Percentiles rank a stretch among this genome's conserved stretches.
Conservation (phyloP, 1,140 invertebrate genomes). For the Ceratina australensis region DNA sequence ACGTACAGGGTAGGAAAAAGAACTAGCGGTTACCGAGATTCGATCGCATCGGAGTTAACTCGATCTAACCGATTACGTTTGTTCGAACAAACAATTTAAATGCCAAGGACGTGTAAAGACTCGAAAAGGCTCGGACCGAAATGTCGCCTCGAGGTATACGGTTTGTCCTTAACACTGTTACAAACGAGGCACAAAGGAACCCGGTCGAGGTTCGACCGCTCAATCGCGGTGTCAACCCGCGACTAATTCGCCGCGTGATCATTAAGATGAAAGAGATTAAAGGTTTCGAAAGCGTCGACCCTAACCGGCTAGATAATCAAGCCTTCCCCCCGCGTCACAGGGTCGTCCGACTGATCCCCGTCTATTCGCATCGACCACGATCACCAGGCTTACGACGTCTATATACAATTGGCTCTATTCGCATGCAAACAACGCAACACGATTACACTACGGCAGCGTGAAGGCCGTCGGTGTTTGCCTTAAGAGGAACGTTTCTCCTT, state of each 20-base stretch:
- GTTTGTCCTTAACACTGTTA: background rate
- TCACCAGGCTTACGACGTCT: background rate
- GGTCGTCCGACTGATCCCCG: conserved; percentile 35
- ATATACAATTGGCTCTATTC: background rate
- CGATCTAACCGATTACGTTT: too few species aligned
- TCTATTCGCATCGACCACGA: background rate
- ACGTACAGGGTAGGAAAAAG: too few species aligned
- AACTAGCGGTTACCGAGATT: too few species aligned
- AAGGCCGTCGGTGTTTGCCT: background rate
- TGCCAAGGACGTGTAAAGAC: too few species aligned
- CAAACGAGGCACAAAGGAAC: background rate
- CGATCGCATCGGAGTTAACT: too few species aligned
- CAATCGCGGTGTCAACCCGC: background rate
- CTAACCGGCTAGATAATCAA: background rate
- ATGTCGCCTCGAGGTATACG: background rate
- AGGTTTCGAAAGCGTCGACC: background rate
- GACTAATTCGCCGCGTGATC: conserved; percentile 37
- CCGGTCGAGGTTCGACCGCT: conserved; percentile 9
- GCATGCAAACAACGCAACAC: conserved; percentile 9
- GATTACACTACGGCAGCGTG: conserved; percentile 6
- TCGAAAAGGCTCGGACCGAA: too few species aligned
- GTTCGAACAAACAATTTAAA: too few species aligned
- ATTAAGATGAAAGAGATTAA: background rate
- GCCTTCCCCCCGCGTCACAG: background rate
- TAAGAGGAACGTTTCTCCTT: conserved; percentile 16